Evolutionary conservation across 2,888 invertebrate genomes (phyloP), one percentile per base, ranked within the genome.

Genomic region (Scelioninae gen. 1): DNA sequence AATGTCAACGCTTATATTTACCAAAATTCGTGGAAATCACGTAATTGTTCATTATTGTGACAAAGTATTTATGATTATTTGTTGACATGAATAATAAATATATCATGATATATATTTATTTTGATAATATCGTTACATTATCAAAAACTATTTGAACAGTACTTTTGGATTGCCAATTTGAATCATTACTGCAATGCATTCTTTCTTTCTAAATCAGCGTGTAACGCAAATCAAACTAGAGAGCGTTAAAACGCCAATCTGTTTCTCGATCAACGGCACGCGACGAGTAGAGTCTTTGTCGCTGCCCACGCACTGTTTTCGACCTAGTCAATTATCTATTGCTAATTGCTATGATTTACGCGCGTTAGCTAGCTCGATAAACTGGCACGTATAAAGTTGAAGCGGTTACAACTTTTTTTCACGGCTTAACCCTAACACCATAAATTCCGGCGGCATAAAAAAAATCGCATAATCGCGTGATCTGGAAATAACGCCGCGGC

Each of bases 391-490:
- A 43, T 55, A 72, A 45, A 47, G 16, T 49, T 15, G 13, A 40
- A 45, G 34, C 31, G 43, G 72, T 32, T 55, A 55, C 55, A 38
- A 32, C 53, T 15, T 74, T 74, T 74, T 74, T 47, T 5, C 40
- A 29, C 38, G 40, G 13, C 40, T 9, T 40, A 45, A 34, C 45
- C 63, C 63, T 47, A 40, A 47, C 63, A 40, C 34, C 45, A 63
- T 74, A 74, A 74, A 74, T 63, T 55, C 45, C 29, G 6, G 32
- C 10, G 55, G 63, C 55, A 34, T 43, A 11, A 71, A 62, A 71
- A 72, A 74, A 74, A 74, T 55, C 45, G 74, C 74, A 38, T 55
- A 74, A 55, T 74, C 74, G 74, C 63, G 74, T 63, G 74, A 74
- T 74, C 74, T 63, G 63, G 40, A 63, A 63, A 55, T 34, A 71